These are phyloP conservation scores for Petromus typicus DNA, from an alignment of 2,113 vertebrate species.

Conservation along the genomic window DNA sequence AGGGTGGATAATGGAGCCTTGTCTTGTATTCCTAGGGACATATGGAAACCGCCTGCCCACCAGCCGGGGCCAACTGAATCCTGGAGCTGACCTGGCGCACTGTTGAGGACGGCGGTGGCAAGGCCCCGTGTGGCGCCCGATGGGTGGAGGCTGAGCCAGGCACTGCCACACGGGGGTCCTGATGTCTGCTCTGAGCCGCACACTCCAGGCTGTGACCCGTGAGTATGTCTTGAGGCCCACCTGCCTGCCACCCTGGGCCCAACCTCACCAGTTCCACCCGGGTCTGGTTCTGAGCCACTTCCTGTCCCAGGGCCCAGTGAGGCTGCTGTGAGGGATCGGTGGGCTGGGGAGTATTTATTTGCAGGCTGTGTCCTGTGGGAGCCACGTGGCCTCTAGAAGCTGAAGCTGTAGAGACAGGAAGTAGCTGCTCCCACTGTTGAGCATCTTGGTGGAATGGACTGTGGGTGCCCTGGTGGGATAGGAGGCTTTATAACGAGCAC, in stretches of 20 bases:
- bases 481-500: slow-evolving; percentile 2
- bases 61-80: slow-evolving; percentile 35
- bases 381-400: neutral
- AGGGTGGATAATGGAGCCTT: slow-evolving; percentile 32
- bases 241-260: neutral
- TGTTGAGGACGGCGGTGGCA: slow-evolving; percentile 58
- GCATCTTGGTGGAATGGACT: neutral
- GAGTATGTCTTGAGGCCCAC: slow-evolving; percentile 57
- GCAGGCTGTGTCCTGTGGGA: neutral
- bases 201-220: slow-evolving; percentile 67
- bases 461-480: slow-evolving; percentile 19
- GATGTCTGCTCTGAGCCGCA: slow-evolving; percentile 69
- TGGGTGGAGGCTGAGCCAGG: slow-evolving; percentile 23
- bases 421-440: slow-evolving; percentile 3
- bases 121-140: slow-evolving; percentile 17
- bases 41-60: neutral
- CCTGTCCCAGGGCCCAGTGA: neutral
- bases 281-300: slow-evolving; percentile 30
- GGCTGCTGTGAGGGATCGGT: neutral
- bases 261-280: neutral
- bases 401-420: neutral
- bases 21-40: slow-evolving; percentile 66
- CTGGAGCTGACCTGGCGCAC: slow-evolving; percentile 28
- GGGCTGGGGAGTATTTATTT: neutral
- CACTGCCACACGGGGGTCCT: slow-evolving; percentile 57